These are phyloP conservation scores for Cylas formicarius DNA, from an alignment of 1,140 invertebrate species.

Conservation along the genomic window DNA sequence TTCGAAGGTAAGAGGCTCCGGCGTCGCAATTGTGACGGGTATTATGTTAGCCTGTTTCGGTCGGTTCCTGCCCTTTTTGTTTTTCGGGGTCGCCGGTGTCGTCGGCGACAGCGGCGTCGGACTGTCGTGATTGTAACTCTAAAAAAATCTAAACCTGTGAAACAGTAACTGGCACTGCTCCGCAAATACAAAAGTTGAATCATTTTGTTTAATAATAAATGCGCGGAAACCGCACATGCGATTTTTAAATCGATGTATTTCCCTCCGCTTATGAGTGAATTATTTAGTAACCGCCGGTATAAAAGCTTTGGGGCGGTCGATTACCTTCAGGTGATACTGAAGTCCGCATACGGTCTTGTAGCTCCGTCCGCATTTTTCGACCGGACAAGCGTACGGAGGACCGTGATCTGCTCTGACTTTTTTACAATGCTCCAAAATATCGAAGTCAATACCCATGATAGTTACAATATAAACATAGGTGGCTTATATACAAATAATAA, in stretches of 20 bases:
- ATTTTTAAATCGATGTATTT: no score
- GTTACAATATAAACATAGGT: neutral
- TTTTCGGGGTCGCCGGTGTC: constrained; percentile 39
- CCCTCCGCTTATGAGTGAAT: no score
- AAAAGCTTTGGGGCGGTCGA: no score
- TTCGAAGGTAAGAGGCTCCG: constrained; percentile 63
- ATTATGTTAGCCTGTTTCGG: constrained; percentile 27
- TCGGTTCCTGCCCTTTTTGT: constrained; percentile 46
- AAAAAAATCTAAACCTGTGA: no score
- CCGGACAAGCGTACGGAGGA: constrained; percentile 77
- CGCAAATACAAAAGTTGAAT: no score
- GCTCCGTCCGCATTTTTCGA: constrained; percentile 72
- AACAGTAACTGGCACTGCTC: no score
- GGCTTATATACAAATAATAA: no score
- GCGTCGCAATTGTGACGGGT: constrained; percentile 43
- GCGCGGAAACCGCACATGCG: no score
- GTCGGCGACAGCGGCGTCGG: constrained; percentile 40
- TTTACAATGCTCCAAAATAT: constrained; percentile 75
- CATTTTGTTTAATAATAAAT: no score
- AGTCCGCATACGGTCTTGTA: constrained; percentile 81
- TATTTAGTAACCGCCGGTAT: no score
- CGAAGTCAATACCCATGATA: constrained; percentile 68
- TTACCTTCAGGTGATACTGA: constrained; percentile 68
- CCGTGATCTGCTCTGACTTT: constrained; percentile 70
- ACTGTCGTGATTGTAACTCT: constrained; percentile 73